These are phyloP conservation scores for Achroia grisella DNA, from an alignment of 1,140 invertebrate genomes.

Conservation along the genomic window DNA sequence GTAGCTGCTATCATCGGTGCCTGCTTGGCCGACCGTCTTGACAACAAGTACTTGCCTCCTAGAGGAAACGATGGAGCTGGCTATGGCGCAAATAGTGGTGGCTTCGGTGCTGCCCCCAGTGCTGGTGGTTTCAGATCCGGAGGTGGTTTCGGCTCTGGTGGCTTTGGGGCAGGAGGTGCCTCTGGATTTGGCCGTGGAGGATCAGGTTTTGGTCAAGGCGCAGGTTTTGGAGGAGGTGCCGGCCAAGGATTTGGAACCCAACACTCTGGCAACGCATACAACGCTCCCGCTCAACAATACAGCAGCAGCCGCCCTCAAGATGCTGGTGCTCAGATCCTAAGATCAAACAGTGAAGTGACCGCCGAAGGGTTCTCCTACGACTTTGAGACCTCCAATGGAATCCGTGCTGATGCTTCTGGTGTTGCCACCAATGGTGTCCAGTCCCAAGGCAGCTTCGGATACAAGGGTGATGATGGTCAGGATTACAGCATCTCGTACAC, in stretches of 20 bases:
- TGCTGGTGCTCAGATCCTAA: conserved; percentile 56
- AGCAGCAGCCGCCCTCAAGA: conserved; percentile 30
- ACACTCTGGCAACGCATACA: conserved; percentile 15
- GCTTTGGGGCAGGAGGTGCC: conserved; percentile 27
- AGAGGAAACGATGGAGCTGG: conserved; percentile 49
- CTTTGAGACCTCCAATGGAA: conserved; percentile 64
- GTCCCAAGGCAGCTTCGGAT: conserved; percentile 57
- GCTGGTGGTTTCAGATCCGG: conserved; percentile 32
- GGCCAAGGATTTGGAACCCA: background rate
- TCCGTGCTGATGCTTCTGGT: conserved; percentile 55
- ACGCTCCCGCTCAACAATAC: conserved; percentile 6
- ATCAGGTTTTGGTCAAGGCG: conserved; percentile 9
- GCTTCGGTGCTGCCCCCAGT: conserved; percentile 12
- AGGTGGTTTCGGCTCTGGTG: conserved; percentile 5
- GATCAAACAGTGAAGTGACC: conserved; percentile 56
- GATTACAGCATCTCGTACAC: conserved; percentile 82
- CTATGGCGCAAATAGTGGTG: background rate
- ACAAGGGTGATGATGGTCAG: conserved; percentile 80
- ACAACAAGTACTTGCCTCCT: conserved; percentile 78
- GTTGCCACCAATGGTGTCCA: conserved; percentile 59
- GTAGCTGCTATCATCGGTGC: conserved; percentile 54
- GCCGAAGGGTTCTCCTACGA: conserved; percentile 63
- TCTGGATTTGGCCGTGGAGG: conserved; percentile 11
- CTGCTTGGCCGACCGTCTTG: conserved; percentile 71
- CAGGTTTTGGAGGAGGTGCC: conserved; percentile 8